Conservation (phyloP, 2,888 invertebrate genomes). For the Atherix ibis region DNA sequence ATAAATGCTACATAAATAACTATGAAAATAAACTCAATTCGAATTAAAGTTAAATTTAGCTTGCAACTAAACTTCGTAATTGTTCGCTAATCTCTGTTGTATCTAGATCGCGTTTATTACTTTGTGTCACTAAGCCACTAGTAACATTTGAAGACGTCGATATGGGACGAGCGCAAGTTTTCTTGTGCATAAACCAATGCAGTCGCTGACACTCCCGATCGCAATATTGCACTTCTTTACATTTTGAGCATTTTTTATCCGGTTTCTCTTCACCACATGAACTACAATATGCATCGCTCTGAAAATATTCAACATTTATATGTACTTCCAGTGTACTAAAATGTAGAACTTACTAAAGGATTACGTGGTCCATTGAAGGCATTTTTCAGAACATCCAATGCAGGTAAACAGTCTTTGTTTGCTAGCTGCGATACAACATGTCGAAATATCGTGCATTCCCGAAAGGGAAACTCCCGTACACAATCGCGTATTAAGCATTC, state of each 20-base stretch:
- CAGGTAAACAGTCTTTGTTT: conserved; percentile 51
- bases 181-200: conserved; percentile 86
- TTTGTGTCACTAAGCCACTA: conserved; percentile 14
- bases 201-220: conserved; percentile 85
- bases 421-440: conserved; percentile 63
- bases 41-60: no score
- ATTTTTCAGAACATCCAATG: conserved; percentile 53
- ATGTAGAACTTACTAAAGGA: conserved; percentile 36
- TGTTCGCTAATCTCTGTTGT: conserved; percentile 36
- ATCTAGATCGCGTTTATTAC: conserved; percentile 24
- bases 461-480: conserved; percentile 76
- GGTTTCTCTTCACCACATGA: conserved; percentile 83
- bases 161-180: conserved; percentile 54
- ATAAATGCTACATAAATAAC: no score
- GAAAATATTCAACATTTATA: no score
- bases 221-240: conserved; percentile 87
- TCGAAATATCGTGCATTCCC: conserved; percentile 77
- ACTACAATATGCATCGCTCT: conserved; percentile 51
- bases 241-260: conserved; percentile 85
- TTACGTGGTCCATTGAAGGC: conserved; percentile 81
- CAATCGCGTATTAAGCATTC: conserved; percentile 68
- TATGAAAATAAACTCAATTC: no score
- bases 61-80: conserved; percentile 33
- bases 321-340: no score
- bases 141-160: conserved; percentile 26